Base-by-base conservation (phyloP, 2,113 vertebrate species). In the Thunnus thynnus region DNA sequence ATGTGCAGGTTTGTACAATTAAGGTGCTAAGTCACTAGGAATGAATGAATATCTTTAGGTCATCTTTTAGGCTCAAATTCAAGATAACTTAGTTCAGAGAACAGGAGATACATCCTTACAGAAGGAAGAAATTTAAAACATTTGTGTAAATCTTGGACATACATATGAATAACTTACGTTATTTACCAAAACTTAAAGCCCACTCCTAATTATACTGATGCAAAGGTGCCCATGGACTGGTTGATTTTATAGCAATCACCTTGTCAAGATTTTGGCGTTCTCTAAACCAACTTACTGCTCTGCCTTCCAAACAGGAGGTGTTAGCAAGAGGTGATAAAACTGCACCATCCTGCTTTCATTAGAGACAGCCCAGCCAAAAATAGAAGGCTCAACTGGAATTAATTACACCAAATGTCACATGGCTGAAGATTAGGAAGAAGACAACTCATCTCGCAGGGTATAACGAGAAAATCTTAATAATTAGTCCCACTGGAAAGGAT, bases 391-490 rank as follows among this genome's bases (percentile, higher is more conserved):
- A 90, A 90, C 86, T 91, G 84, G 91, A 94, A 93, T 94, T 89
- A 92, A 94, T 95, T 92, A 88, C 84, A 79, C 77, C 82, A 90
- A 93, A 92, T 94, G 94, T 93, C 91, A 94, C 88, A 86, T 54
- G 82, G 76, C 84, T 85, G 80, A 90, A 89, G 91, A 94, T 93
- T 89, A 92, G 80, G 71, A 67, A 78, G 85, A 82, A 71, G 82
- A 91, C 84, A 82, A 84, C 84, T 90, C 82, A 73, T 91, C 85
- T 88, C 11, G 13, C 72, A 68, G 72, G 86, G 87, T 84, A 79
- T 84, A 83, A 91, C 48, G 79, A 83, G 88, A 81, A 92, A 88
- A 86, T 87, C 72, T 76, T 87, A 69, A 90, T 92, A 93, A 93
- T 94, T 92, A 90, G 81, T 87, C 87, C 75, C 89, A 86, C 71